Evolutionary conservation across 2,797 vertebrate species (phyloP).

Genomic region (Austrolebias charrua): DNA sequence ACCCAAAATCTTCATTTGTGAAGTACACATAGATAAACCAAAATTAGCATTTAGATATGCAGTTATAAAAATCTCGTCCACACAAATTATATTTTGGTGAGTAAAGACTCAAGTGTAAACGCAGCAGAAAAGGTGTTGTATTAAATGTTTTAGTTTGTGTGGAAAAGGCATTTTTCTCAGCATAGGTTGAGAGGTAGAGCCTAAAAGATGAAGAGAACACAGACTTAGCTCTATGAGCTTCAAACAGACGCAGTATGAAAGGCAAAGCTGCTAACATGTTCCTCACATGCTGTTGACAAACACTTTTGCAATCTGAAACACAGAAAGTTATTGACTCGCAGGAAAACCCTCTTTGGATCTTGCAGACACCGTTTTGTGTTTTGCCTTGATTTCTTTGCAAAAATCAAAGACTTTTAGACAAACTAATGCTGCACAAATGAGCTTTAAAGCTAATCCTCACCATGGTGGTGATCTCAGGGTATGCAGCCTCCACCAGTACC

Average conservation of each 20-base stretch:
- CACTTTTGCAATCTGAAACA: conserved; percentile 38
- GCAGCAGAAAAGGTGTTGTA: no score
- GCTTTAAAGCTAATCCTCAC: conserved; percentile 73
- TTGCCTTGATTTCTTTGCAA: neutral
- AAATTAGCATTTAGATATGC: no score
- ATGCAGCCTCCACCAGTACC: conserved; percentile 91
- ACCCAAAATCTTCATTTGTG: no score
- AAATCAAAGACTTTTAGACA: neutral
- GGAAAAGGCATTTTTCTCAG: no score
- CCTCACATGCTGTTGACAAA: neutral
- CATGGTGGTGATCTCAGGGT: conserved; percentile 96
- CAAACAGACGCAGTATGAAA: neutral
- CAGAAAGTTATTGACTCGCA: conserved; percentile 31
- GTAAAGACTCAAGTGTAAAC: no score
- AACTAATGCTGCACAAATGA: neutral
- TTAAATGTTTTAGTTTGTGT: no score
- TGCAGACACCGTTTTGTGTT: no score
- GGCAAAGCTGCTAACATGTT: conserved; percentile 12
- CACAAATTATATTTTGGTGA: no score
- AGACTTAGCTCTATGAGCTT: neutral
- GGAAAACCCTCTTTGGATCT: neutral
- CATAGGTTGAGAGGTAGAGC: neutral
- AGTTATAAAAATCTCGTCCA: no score
- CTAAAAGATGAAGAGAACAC: neutral
- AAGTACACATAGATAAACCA: no score